Evolutionary conservation across 2,113 vertebrate genomes (phyloP).

Genomic region (Leptodactylus fuscus): DNA sequence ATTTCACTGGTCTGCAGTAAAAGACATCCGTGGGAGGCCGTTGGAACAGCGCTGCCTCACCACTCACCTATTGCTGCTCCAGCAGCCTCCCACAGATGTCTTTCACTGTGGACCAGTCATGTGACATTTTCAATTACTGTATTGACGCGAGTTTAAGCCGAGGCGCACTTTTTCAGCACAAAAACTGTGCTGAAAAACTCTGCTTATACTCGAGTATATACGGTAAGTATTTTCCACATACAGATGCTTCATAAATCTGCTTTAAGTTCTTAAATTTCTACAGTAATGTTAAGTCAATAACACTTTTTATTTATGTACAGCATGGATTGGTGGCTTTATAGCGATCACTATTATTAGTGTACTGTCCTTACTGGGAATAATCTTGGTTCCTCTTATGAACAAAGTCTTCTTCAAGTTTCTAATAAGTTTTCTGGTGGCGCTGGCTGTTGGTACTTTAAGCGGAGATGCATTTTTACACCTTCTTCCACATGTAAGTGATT

Average conservation of each 20-base stretch:
- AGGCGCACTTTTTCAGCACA: too few species aligned
- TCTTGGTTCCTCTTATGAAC: slow-evolving; percentile 94
- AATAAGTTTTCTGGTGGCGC: slow-evolving; percentile 93
- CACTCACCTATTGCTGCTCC: too few species aligned
- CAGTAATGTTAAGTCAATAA: background rate
- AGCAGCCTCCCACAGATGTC: too few species aligned
- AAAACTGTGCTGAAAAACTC: too few species aligned
- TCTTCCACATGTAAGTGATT: slow-evolving; percentile 91
- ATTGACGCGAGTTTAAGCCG: too few species aligned
- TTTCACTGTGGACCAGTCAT: too few species aligned
- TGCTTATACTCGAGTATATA: too few species aligned
- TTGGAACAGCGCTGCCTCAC: too few species aligned
- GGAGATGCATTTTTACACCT: slow-evolving; percentile 97
- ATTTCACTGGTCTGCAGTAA: too few species aligned
- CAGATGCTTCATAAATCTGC: background rate
- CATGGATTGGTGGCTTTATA: slow-evolving; percentile 92
- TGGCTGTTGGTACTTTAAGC: slow-evolving; percentile 95
- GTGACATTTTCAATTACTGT: too few species aligned
- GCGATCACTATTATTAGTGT: slow-evolving; percentile 95
- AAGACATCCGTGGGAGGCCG: too few species aligned
- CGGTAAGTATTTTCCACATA: too few species aligned
- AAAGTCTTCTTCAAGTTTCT: slow-evolving; percentile 96
- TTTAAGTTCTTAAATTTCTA: background rate
- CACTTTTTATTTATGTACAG: slow-evolving; percentile 70
- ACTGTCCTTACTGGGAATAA: slow-evolving; percentile 88